Evolutionary conservation across 2,113 vertebrate genomes (phyloP), one percentile per base, ranked within the genome.

Genomic region (Oreochromis niloticus): DNA sequence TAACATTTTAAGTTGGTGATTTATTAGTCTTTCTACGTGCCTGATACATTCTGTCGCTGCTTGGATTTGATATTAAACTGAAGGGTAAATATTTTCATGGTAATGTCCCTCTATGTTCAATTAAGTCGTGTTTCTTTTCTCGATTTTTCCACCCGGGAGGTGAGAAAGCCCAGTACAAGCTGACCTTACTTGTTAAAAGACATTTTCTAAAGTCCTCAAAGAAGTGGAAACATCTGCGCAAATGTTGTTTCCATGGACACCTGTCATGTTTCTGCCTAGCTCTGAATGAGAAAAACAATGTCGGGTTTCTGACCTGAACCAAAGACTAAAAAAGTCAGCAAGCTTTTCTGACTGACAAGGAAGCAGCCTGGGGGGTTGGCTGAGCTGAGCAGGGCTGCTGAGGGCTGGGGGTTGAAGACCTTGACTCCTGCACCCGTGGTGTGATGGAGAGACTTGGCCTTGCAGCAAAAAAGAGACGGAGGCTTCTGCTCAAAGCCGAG

Each of bases 381-480:
- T 93, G 90, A 92, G 90, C 82, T 22, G 91, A 92, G 85, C 91
- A 34, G 91, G 84, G 92, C 88, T 93, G 94, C 91, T 85, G 86
- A 81, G 94, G 94, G 92, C 86, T 32, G 88, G 59, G 94, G 95
- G 93, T 94, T 96, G 94, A 91, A 95, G 94, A 94, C 95, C 94
- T 94, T 96, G 95, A 96, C 96, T 95, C 88, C 85, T 90, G 93
- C 88, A 91, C 94, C 93, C 88, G 22, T 89, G 93, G 91, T 85
- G 83, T 95, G 96, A 96, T 95, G 94, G 94, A 96, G 86, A 95
- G 94, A 91, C 92, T 94, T 95, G 95, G 95, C 95, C 95, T 96
- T 96, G 92, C 87, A 93, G 95, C 92, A 55, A 90, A 78, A 94
- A 91, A 84, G 87, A 95, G 93, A 93, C 88, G 24, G 86, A 94